phyloP scores from a whole-genome alignment of 2,113 vertebrate genomes.

The Piprites chloris region DNA sequence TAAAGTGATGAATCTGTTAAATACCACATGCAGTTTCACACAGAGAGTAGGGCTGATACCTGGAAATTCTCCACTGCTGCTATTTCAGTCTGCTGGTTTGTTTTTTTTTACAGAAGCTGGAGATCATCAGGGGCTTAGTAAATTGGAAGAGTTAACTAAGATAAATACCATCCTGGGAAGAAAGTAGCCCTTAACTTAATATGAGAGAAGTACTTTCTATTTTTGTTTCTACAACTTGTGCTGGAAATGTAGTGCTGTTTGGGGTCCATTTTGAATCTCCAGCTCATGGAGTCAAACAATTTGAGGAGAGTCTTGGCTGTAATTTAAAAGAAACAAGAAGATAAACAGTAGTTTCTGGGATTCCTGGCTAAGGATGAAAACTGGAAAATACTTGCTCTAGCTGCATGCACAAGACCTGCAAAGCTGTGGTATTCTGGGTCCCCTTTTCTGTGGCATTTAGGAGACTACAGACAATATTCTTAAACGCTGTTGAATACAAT shows the following conservation, averaged over 20 bases:
- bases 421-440: neutral
- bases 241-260: neutral
- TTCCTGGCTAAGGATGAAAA: neutral
- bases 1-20: neutral
- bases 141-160: neutral
- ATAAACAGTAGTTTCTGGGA: neutral
- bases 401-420: neutral
- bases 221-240: neutral
- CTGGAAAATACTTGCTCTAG: neutral
- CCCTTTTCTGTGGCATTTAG: neutral
- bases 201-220: neutral
- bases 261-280: neutral
- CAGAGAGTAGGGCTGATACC: neutral
- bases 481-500: neutral
- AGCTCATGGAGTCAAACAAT: neutral
- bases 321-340: neutral
- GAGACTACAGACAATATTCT: neutral
- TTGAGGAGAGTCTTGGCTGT: neutral
- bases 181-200: neutral
- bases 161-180: neutral
- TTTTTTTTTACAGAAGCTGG: neutral
- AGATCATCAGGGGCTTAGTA: neutral
- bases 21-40: neutral
- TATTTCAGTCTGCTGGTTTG: neutral
- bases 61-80: neutral